Percentiles rank a stretch among this genome's conserved stretches.
Conservation (phyloP, 2,113 vertebrate species). For the Stercorarius parasiticus region DNA sequence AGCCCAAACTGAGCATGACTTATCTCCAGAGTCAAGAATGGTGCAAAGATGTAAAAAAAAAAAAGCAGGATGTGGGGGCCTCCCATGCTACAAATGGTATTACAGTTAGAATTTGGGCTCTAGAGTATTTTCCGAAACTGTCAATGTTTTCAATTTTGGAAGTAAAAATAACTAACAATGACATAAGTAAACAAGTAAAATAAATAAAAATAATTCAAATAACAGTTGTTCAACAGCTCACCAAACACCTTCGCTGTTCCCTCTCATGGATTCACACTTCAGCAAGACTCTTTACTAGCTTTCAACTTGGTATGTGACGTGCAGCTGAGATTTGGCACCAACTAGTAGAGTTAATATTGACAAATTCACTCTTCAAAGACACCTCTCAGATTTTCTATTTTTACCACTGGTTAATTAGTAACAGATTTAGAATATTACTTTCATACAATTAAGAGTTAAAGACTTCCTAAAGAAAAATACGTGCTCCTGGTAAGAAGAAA, state of each 20-base stretch:
- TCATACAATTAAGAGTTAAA: not conserved
- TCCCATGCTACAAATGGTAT: not conserved
- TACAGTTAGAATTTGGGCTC: not conserved
- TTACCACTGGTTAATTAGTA: not conserved
- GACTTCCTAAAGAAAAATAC: not conserved
- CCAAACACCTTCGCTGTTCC: not conserved
- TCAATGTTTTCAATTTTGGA: not conserved
- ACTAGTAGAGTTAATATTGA: not conserved
- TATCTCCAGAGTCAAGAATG: not conserved
- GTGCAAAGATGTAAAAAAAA: not conserved
- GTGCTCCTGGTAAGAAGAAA: too few relatives aligned
- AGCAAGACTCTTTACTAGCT: not conserved
- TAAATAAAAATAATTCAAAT: not conserved
- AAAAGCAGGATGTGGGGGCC: rapidly evolving
- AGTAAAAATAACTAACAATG: not conserved
- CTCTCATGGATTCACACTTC: not conserved
- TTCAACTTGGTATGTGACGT: not conserved
- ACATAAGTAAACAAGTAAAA: not conserved
- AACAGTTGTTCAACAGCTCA: not conserved
- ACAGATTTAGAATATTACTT: not conserved
- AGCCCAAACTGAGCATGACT: not conserved
- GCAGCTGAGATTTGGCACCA: not conserved
- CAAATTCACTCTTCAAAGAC: not conserved
- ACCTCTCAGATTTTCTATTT: not conserved
- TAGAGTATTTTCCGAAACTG: not conserved